These are phyloP conservation scores for Tadarida brasiliensis DNA, from an alignment of 2,797 vertebrate genomes.

Conservation along the genomic window DNA sequence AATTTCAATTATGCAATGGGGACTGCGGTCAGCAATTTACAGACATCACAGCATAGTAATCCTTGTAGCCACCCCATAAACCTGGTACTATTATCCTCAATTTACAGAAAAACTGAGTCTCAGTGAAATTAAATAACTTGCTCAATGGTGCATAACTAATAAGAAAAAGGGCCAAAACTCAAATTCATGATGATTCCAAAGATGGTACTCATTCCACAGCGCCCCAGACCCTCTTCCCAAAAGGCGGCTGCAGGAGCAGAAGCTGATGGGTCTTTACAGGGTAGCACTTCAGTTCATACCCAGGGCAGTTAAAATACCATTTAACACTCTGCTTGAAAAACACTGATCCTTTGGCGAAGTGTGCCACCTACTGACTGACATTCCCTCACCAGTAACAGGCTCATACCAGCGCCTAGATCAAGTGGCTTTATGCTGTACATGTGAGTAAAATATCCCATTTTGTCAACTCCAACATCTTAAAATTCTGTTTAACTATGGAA, in stretches of 20 bases:
- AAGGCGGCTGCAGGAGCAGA: neutral
- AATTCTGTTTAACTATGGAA: neutral
- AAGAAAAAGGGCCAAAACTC: neutral
- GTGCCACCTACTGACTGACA: conserved; percentile 72
- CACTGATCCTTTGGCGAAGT: neutral
- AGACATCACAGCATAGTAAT: neutral
- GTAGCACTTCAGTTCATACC: neutral
- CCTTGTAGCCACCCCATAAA: neutral
- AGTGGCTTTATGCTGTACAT: neutral
- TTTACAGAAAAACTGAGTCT: conserved; percentile 1
- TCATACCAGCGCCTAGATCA: neutral
- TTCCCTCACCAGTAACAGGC: neutral
- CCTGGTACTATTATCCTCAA: neutral
- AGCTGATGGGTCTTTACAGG: neutral
- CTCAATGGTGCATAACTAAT: neutral
- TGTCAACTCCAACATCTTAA: neutral
- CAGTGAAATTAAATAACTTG: conserved; percentile 29
- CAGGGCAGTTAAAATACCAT: neutral
- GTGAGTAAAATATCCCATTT: neutral
- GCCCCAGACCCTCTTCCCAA: neutral
- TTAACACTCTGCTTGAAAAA: neutral
- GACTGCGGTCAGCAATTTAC: neutral
- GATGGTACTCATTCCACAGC: neutral
- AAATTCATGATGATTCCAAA: neutral
- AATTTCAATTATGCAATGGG: neutral